A percentile compares a stretch with the other conserved stretches of the same genome.
phyloP scores from a whole-genome alignment of 2,888 invertebrate species.

The Pediacus dermestoides region DNA sequence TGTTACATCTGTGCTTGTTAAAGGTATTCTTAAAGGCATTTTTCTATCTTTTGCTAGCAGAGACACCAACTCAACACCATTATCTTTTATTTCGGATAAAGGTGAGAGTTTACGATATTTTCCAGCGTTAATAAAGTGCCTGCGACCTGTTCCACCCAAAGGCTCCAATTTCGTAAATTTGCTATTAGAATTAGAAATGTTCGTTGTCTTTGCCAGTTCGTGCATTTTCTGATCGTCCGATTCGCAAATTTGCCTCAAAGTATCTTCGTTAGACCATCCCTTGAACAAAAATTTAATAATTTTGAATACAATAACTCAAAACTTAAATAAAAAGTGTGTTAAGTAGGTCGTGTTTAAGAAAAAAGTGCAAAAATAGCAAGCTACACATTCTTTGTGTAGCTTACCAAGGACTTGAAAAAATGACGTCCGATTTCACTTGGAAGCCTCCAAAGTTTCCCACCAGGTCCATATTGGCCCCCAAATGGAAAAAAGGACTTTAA shows the following conservation, averaged over 20 bases:
- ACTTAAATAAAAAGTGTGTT: too few relatives aligned
- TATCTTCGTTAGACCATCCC: slow-evolving; percentile 49
- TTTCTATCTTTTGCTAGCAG: slow-evolving; percentile 65
- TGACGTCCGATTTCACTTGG: slow-evolving; percentile 67
- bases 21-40: slow-evolving; percentile 53
- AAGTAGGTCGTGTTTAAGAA: slow-evolving; percentile 5
- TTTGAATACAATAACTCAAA: too few relatives aligned
- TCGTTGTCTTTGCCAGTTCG: slow-evolving; percentile 16
- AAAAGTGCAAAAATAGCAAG: slow-evolving; percentile 22
- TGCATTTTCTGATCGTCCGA: slow-evolving; percentile 13
- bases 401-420: slow-evolving; percentile 76
- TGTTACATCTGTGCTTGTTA: slow-evolving; percentile 56
- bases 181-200: too few relatives aligned
- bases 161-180: slow-evolving; percentile 9
- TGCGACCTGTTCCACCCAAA: slow-evolving; percentile 14
- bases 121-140: slow-evolving; percentile 26
- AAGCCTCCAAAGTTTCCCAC: slow-evolving; percentile 71
- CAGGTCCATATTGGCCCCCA: slow-evolving; percentile 69
- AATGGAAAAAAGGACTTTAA: slow-evolving; percentile 53
- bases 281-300: slow-evolving; percentile 24
- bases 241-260: slow-evolving; percentile 41
- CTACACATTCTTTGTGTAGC: slow-evolving; percentile 39
- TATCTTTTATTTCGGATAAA: slow-evolving; percentile 39
- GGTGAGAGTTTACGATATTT: slow-evolving; percentile 40
- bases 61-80: slow-evolving; percentile 74